Percentiles rank a stretch among this genome's conserved stretches.
Evolutionary conservation across 2,797 vertebrate genomes (phyloP).

Genomic region (Xenentodon cancila): DNA sequence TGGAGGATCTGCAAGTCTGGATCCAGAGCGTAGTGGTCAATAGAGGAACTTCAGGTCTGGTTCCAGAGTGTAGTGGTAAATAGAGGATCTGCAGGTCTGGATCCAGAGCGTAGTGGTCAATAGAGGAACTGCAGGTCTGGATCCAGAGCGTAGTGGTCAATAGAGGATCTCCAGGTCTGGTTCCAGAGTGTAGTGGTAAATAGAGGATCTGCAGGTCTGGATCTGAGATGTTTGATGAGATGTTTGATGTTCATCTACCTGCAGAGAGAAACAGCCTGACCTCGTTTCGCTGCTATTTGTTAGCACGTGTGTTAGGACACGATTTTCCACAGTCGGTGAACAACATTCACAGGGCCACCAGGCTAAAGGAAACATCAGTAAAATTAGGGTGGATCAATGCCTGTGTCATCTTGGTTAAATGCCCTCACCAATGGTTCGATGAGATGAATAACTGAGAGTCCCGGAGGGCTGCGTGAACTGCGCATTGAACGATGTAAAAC

Average conservation of each 20-base stretch:
- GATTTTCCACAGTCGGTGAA: constrained; percentile 23
- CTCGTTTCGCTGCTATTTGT: constrained; percentile 32
- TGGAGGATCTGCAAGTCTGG: too few relatives aligned
- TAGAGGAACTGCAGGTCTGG: too few relatives aligned
- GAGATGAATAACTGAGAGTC: constrained; percentile 17
- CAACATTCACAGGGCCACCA: background rate
- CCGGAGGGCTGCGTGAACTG: constrained; percentile 10
- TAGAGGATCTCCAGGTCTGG: too few relatives aligned
- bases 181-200: too few relatives aligned
- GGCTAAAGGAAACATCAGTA: constrained; percentile 35
- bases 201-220: too few relatives aligned
- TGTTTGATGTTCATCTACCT: constrained; percentile 2
- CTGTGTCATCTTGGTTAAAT: constrained; percentile 7
- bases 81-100: too few relatives aligned
- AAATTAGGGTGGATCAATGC: constrained; percentile 24
- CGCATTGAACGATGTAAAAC: background rate
- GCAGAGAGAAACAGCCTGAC: background rate
- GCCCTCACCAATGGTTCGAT: constrained; percentile 32
- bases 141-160: too few relatives aligned
- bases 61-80: too few relatives aligned
- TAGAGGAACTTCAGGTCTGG: too few relatives aligned
- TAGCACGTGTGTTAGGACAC: constrained; percentile 15
- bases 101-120: too few relatives aligned
- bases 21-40: too few relatives aligned
- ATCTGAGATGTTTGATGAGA: too few relatives aligned